Evolutionary conservation across 2,797 vertebrate genomes (phyloP).

Genomic region (Ptychadena robeensis): DNA sequence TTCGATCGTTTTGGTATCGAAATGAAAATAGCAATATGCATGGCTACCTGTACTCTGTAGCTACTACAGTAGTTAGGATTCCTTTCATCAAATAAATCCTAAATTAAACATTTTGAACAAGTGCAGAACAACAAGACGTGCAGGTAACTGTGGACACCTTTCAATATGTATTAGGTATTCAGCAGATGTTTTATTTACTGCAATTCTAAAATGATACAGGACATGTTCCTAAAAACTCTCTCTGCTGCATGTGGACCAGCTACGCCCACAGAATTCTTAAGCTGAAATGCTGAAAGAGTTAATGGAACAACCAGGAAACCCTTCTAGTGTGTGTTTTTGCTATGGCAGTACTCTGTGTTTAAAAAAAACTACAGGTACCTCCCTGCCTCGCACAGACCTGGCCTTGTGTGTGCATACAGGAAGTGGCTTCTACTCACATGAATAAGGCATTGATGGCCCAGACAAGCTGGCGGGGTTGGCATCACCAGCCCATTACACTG

Average conservation of each 20-base stretch:
- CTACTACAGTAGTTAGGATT: too few species aligned
- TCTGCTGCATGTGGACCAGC: background rate
- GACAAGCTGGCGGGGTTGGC: constrained; percentile 52
- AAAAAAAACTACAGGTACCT: constrained; percentile 40
- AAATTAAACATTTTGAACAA: too few species aligned
- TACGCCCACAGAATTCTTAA: background rate
- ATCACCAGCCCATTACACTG: constrained; percentile 41
- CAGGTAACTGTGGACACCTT: too few species aligned
- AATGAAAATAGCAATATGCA: too few species aligned
- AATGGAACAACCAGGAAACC: background rate
- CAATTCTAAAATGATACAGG: too few species aligned
- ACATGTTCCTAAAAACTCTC: background rate
- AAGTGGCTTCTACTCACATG: constrained; percentile 55
- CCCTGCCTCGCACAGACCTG: constrained; percentile 53
- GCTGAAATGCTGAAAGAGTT: constrained; percentile 16
- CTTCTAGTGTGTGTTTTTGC: constrained; percentile 1
- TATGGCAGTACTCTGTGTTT: background rate
- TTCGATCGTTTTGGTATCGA: too few species aligned
- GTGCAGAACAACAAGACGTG: too few species aligned
- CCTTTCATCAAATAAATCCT: too few species aligned
- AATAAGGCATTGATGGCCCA: constrained; percentile 58
- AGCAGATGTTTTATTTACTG: too few species aligned
- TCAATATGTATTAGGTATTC: too few species aligned
- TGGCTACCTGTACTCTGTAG: too few species aligned
- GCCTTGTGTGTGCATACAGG: constrained; percentile 55